Base-by-base conservation (phyloP, 2,797 vertebrate species). In the Tarsius wallacei region DNA sequence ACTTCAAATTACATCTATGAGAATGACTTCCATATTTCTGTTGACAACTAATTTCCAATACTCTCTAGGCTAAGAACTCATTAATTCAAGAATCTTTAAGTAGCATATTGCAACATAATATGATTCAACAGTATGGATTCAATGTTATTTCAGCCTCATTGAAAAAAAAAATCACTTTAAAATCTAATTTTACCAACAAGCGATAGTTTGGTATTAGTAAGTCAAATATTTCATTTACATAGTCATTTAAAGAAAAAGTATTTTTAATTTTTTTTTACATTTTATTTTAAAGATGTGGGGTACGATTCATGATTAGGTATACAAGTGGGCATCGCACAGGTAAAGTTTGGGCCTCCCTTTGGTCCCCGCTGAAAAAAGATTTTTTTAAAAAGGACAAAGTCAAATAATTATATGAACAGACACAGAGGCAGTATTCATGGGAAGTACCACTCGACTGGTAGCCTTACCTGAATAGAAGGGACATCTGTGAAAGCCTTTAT, bases 401-500 rank as follows among this genome's bases (percentile, higher is more conserved):
- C 53, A 12, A 47, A 33, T 59, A 80, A 82, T 57, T 9, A 9
- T n/a, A 85, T 2, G 11, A 70, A 71, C 10, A 93, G 42, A 14
- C 7, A 77, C 2, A 59, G 0, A 66, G 42, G 64, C 17, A 57
- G 7, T 13, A 68, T 13, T 73, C 36, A 74, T 0, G 36, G 51
- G n/a, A 17, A 80, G 15, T 47, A 28, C 36, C 51, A 31, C 8
- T 42, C 42, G 42, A 42, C 7, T 63, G 28, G 59, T 11, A 3
- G 22, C n/a, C 91, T 97, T 97, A 99, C 99, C 99, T 99, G 99
- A 97, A 99, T 99, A 98, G 99, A 96, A 94, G 99, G 99, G 95
- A 99, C 99, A 95, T 99, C 99, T 96, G 99, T 99, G 98, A 99
- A 99, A 22, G 99, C 99, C 98, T 99, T 99, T 97, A 99, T 99